These are phyloP conservation scores for Hermaeophaga mercurialis DNA, from an alignment of 2,888 invertebrate species.

Conservation along the genomic window DNA sequence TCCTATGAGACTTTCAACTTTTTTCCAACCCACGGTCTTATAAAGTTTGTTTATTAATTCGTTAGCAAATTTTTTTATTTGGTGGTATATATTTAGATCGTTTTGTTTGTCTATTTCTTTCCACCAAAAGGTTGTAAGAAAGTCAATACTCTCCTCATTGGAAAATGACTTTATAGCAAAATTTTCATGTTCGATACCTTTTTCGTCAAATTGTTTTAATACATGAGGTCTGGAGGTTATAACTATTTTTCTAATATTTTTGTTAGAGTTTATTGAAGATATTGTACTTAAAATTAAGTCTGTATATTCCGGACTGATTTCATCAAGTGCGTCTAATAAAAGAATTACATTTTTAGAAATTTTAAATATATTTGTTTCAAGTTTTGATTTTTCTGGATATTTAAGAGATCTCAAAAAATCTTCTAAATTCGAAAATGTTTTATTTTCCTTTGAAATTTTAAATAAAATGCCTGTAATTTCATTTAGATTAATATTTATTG, in stretches of 20 bases:
- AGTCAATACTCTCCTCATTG: not conserved
- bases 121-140: not conserved
- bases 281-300: slow-evolving; percentile 13
- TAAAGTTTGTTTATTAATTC: not conserved
- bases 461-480: not conserved
- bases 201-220: not conserved
- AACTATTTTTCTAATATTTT: slow-evolving; percentile 16
- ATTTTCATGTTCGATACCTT: not conserved
- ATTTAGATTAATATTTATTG: slow-evolving; percentile 13
- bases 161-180: slow-evolving; percentile 7
- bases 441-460: not conserved
- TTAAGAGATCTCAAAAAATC: slow-evolving; percentile 4
- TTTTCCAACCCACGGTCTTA: not conserved
- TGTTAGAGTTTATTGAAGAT: not conserved
- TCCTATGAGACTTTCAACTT: not conserved
- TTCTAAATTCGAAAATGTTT: not conserved
- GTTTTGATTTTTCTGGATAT: not conserved
- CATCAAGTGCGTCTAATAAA: slow-evolving; percentile 21
- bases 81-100: not conserved
- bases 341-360: slow-evolving; percentile 3
- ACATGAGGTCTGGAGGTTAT: slow-evolving; percentile 18
- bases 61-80: not conserved
- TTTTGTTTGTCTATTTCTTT: not conserved
- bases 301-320: slow-evolving; percentile 18
- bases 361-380: slow-evolving; percentile 6